These are phyloP conservation scores for Chironomus tepperi DNA, from an alignment of 1,140 invertebrate genomes.

Conservation along the genomic window DNA sequence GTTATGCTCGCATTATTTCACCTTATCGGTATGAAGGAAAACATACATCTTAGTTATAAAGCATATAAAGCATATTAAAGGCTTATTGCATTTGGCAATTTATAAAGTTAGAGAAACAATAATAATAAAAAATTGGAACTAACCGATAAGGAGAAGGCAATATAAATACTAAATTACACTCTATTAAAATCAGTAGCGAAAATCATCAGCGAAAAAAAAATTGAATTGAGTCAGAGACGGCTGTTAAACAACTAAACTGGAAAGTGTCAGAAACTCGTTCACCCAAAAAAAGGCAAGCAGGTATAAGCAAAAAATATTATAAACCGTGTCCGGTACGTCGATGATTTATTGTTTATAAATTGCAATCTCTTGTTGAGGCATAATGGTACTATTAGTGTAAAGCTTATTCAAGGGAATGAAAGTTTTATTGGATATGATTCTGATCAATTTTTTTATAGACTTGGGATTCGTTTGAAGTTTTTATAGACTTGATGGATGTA, in stretches of 20 bases:
- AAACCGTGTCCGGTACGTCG: not conserved
- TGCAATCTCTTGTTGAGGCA: not conserved
- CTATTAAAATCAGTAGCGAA: not conserved
- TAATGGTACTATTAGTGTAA: too few species aligned
- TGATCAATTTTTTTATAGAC: too few species aligned
- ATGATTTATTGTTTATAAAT: not conserved
- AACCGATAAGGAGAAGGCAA: not conserved
- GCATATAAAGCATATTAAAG: not conserved
- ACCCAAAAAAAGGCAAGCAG: not conserved
- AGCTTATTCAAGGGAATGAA: too few species aligned
- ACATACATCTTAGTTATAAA: not conserved
- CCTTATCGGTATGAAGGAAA: not conserved
- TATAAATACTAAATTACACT: not conserved
- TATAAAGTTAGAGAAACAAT: not conserved
- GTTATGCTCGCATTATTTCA: slow-evolving; percentile 6
- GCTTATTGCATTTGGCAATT: not conserved
- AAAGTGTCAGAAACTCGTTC: slow-evolving; percentile 3
- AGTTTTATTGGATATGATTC: too few species aligned
- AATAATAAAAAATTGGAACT: not conserved
- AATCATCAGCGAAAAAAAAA: too few species aligned
- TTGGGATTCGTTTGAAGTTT: too few species aligned
- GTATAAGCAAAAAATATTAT: not conserved
- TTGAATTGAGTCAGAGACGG: too few species aligned
- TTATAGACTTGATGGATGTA: too few species aligned
- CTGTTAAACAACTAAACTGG: not conserved